Conservation (phyloP, 2,797 vertebrate genomes). For the Sylvia borin region DNA sequence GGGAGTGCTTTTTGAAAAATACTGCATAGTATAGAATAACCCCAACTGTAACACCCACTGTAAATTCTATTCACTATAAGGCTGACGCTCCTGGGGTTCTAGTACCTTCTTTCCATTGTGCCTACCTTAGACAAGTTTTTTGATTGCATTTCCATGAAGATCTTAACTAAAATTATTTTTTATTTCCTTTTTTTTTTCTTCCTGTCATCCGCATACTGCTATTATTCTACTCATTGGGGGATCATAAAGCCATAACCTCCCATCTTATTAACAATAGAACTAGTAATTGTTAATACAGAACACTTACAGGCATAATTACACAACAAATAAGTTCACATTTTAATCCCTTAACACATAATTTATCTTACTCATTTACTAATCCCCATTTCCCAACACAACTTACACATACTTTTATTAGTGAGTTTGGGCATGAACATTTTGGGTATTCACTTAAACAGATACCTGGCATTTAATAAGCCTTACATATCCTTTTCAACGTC, state of each 20-base stretch:
- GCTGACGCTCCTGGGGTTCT: not conserved
- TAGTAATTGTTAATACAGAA: not conserved
- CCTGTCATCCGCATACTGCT: not conserved
- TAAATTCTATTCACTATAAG: not conserved
- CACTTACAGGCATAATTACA: conserved; percentile 1
- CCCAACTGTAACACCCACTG: not conserved
- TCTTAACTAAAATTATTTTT: not conserved
- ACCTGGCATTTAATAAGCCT: not conserved
- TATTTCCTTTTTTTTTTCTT: not conserved
- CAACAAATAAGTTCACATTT: conserved; percentile 17
- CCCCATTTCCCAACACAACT: not conserved
- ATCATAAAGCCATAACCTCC: not conserved
- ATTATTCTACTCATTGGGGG: not conserved
- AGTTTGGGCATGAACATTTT: not conserved
- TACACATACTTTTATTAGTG: not conserved
- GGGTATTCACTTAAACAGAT: not conserved
- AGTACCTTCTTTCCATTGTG: not conserved
- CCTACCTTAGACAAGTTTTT: not conserved
- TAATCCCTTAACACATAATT: conserved; percentile 24
- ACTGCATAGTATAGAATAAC: not conserved
- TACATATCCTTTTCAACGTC: not conserved
- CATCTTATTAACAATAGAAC: not conserved
- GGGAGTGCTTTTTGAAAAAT: not conserved
- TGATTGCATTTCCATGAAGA: not conserved
- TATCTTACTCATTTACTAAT: conserved; percentile 9